Evolutionary conservation across 2,113 vertebrate species (phyloP).

Genomic region (Toxotes chatareus): DNA sequence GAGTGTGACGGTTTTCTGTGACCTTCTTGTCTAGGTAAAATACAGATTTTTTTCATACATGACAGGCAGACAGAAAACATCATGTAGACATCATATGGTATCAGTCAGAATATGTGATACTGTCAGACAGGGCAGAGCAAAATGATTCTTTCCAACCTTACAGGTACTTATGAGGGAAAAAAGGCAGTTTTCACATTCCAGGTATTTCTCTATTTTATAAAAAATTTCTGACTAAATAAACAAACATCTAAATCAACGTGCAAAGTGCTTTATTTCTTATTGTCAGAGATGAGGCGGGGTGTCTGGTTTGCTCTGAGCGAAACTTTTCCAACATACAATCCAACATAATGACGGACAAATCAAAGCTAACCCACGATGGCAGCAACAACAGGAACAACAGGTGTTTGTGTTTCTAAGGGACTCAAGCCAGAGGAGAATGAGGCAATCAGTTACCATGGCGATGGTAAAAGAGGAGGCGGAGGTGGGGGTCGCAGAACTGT

Average conservation of each 20-base stretch:
- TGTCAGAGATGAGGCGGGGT: no score
- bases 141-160: background rate
- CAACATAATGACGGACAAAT: slow-evolving; percentile 4
- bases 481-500: slow-evolving; percentile 24
- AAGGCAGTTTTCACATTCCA: background rate
- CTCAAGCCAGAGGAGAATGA: slow-evolving; percentile 42
- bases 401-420: slow-evolving; percentile 45
- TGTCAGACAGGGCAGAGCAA: background rate
- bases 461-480: slow-evolving; percentile 36
- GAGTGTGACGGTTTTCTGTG: background rate
- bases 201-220: background rate
- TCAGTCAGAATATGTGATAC: background rate
- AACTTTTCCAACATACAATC: slow-evolving; percentile 37
- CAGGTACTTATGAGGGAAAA: background rate
- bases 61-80: background rate
- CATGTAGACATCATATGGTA: background rate
- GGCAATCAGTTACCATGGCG: slow-evolving; percentile 74
- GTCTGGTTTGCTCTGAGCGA: background rate
- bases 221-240: background rate
- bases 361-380: background rate
- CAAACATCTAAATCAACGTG: no score
- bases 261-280: no score
- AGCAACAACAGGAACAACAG: slow-evolving; percentile 45
- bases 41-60: background rate
- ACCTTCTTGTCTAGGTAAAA: background rate